phyloP scores from a whole-genome alignment of 2,888 invertebrate species.

The Lissonota sp. region DNA sequence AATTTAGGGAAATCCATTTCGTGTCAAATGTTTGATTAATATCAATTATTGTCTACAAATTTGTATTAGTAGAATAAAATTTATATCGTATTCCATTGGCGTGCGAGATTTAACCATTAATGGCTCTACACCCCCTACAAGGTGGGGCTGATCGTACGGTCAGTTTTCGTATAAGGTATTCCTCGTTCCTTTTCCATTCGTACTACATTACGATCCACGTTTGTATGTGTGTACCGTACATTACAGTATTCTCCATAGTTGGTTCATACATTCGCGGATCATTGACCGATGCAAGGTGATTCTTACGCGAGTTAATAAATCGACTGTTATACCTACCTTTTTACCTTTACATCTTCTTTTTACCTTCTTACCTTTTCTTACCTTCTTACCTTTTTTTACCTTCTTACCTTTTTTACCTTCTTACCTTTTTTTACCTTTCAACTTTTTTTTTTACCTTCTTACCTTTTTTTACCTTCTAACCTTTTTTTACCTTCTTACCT shows the following conservation, averaged over 20 bases:
- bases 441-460: conserved; percentile 14
- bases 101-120: conserved; percentile 71
- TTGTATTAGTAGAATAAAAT: not conserved
- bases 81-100: conserved; percentile 45
- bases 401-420: conserved; percentile 35
- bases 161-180: conserved; percentile 71
- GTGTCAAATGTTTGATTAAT: not conserved
- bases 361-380: conserved; percentile 7
- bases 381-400: conserved; percentile 48
- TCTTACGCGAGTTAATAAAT: conserved; percentile 76
- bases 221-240: not conserved
- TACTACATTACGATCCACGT: conserved; percentile 7
- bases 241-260: conserved; percentile 18
- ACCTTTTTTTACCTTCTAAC: conserved; percentile 23
- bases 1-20: no score
- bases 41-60: not conserved
- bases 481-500: conserved; percentile 17
- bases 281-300: conserved; percentile 76
- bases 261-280: conserved; percentile 67
- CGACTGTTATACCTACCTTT: conserved; percentile 58
- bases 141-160: conserved; percentile 74
- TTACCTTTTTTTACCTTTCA: conserved; percentile 2
- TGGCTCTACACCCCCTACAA: conserved; percentile 77
- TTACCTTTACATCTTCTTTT: conserved; percentile 45
- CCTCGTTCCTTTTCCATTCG: conserved; percentile 46